Evolutionary conservation across 2,113 vertebrate species (phyloP).

Genomic region (Narcine bancroftii): DNA sequence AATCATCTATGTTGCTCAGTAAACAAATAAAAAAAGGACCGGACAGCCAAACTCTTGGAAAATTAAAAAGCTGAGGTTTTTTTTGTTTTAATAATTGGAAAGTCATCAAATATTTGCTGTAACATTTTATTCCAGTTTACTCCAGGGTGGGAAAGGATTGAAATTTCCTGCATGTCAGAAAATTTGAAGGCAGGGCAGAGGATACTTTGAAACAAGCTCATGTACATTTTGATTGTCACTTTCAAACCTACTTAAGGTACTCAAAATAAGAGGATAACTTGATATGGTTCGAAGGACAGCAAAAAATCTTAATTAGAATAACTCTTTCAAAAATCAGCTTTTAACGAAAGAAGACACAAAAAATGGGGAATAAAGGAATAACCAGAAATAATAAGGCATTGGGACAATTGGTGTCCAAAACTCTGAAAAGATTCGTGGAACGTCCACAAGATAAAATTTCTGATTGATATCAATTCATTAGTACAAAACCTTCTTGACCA

Average conservation of each 20-base stretch:
- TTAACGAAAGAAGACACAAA: not conserved
- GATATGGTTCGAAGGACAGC: not conserved
- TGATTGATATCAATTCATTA: not conserved
- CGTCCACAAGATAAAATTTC: not conserved
- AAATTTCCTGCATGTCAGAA: not conserved
- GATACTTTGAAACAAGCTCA: not conserved
- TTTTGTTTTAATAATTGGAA: not conserved
- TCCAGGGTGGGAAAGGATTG: not conserved
- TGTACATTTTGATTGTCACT: not conserved
- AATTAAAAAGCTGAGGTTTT: not conserved
- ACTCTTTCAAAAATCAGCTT: not conserved
- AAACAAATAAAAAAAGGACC: not conserved
- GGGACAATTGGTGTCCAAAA: not conserved
- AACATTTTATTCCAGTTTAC: not conserved
- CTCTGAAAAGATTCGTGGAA: not conserved
- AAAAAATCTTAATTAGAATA: slow-evolving; percentile 10
- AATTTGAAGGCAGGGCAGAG: not conserved
- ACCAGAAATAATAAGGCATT: not conserved
- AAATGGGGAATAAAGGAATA: no score
- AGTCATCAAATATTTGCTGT: not conserved
- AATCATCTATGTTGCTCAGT: not conserved
- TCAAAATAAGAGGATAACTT: not conserved
- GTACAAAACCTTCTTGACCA: not conserved
- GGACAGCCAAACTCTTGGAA: not conserved
- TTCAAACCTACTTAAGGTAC: not conserved